phyloP scores from a whole-genome alignment of 2,113 vertebrate species.

The Antechinus flavipes region DNA sequence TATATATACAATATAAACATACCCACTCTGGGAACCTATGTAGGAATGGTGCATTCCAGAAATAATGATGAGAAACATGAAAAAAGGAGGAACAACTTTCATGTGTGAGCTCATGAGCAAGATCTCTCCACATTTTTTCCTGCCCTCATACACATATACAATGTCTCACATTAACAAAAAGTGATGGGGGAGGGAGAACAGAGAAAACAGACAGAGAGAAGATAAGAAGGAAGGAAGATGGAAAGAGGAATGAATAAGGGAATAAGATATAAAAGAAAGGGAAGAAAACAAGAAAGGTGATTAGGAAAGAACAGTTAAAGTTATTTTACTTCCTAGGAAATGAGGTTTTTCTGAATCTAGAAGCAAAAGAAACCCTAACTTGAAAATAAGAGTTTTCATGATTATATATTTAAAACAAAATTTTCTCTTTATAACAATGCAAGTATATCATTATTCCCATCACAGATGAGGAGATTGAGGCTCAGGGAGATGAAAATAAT shows the following conservation, averaged over 20 bases:
- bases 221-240: not conserved
- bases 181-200: too few relatives aligned
- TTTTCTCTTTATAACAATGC: not conserved
- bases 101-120: not conserved
- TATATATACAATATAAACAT: not conserved
- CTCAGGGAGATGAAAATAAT: not conserved
- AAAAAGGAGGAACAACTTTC: not conserved
- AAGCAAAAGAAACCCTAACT: not conserved
- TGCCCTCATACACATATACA: not conserved
- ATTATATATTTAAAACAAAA: not conserved
- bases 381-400: not conserved
- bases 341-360: not conserved
- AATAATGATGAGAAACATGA: not conserved
- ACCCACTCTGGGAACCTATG: not conserved
- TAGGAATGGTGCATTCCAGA: not conserved
- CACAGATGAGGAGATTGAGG: not conserved
- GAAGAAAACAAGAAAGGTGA: not conserved
- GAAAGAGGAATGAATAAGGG: not conserved
- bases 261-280: not conserved
- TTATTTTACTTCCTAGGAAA: not conserved
- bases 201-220: not conserved
- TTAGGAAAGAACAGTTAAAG: not conserved
- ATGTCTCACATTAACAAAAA: not conserved
- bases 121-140: not conserved
- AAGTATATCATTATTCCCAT: not conserved